These are phyloP conservation scores for Betta splendens DNA, from an alignment of 2,797 vertebrate genomes.

Conservation along the genomic window DNA sequence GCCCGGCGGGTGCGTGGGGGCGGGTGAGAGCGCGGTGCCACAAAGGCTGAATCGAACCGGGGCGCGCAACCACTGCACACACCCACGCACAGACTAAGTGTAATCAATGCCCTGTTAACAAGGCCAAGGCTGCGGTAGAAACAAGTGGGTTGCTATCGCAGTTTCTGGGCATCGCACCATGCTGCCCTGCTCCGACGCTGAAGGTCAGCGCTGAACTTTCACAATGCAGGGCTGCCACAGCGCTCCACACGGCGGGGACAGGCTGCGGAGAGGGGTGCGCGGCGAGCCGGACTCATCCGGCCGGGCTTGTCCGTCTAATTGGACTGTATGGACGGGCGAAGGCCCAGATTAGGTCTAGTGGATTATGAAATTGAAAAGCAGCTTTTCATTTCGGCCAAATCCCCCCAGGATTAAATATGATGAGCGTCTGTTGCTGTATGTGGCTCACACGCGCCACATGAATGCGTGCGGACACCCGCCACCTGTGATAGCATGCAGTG, in stretches of 20 bases:
- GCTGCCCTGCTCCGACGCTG: constrained; percentile 31
- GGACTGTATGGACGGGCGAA: constrained; percentile 64
- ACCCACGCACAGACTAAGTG: constrained; percentile 37
- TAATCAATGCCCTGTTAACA: constrained; percentile 71
- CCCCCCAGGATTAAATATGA: constrained; percentile 79
- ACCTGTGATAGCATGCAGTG: constrained; percentile 36
- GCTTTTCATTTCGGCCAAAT: constrained; percentile 80
- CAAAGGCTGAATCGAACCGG: constrained; percentile 65
- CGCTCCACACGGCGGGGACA: constrained; percentile 46
- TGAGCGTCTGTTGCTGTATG: constrained; percentile 79
- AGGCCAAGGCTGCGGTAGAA: constrained; percentile 73
- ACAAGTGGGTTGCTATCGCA: constrained; percentile 63
- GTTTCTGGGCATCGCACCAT: constrained; percentile 49
- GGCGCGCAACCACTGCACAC: constrained; percentile 28
- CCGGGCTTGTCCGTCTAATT: constrained; percentile 72
- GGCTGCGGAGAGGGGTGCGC: constrained; percentile 43
- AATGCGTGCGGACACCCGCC: constrained; percentile 32
- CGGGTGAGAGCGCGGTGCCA: constrained; percentile 46
- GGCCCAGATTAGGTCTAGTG: constrained; percentile 71
- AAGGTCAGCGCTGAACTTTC: constrained; percentile 54
- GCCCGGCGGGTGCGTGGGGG: constrained; percentile 40
- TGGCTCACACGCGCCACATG: constrained; percentile 44
- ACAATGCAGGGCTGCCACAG: constrained; percentile 5
- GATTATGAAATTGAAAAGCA: constrained; percentile 82
- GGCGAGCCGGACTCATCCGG: constrained; percentile 48